Evolutionary conservation across 2,797 vertebrate genomes (phyloP).

Genomic region (Macropodus opercularis): DNA sequence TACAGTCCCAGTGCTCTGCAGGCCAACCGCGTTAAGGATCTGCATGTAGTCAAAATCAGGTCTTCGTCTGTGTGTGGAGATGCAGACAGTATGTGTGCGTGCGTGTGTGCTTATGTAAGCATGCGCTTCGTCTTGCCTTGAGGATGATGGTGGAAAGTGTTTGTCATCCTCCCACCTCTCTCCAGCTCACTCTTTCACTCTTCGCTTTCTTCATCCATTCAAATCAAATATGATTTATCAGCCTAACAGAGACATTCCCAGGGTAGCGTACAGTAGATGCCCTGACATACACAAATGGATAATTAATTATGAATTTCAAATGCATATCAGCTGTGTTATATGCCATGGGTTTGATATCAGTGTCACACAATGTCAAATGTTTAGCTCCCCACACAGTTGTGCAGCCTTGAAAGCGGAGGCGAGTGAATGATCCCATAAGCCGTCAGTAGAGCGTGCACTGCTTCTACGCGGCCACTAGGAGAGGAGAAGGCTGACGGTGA

Average conservation of each 20-base stretch:
- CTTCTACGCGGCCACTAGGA: slow-evolving; percentile 2
- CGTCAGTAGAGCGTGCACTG: not conserved
- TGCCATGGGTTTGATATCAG: slow-evolving; percentile 5
- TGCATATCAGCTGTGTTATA: not conserved
- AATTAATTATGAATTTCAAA: slow-evolving; percentile 47
- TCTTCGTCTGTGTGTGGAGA: slow-evolving; percentile 3
- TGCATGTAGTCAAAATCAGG: slow-evolving; percentile 45
- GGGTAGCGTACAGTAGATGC: not conserved
- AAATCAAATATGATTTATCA: slow-evolving; percentile 46
- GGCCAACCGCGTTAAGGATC: slow-evolving; percentile 42
- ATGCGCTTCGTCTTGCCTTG: slow-evolving; percentile 66
- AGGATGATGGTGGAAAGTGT: slow-evolving; percentile 67
- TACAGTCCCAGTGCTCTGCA: slow-evolving; percentile 28
- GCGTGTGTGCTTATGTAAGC: slow-evolving; percentile 68
- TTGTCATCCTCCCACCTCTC: slow-evolving; percentile 74
- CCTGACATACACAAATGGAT: slow-evolving; percentile 10
- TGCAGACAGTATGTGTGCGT: slow-evolving; percentile 1
- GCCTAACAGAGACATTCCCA: slow-evolving; percentile 33
- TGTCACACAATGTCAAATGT: slow-evolving; percentile 28
- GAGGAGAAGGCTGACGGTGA: no score
- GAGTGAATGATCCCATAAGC: not conserved
- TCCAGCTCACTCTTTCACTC: slow-evolving; percentile 10
- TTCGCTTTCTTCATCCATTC: slow-evolving; percentile 49
- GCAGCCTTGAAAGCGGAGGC: slow-evolving; percentile 7
- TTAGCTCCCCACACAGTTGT: slow-evolving; percentile 10